Evolutionary conservation across 2,888 invertebrate species (phyloP).

Genomic region (Diloba caeruleocephala): DNA sequence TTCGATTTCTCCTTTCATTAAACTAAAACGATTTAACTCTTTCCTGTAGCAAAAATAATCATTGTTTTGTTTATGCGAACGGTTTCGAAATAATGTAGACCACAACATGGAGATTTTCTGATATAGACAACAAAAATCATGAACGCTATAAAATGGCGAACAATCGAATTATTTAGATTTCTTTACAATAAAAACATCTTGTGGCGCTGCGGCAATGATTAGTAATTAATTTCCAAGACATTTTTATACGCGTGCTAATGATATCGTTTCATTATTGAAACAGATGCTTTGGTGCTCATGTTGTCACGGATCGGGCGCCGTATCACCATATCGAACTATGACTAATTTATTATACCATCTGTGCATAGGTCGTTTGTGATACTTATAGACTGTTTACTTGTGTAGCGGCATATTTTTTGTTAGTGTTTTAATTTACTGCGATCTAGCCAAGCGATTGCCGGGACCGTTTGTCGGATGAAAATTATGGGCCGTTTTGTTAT

Average conservation of each 20-base stretch:
- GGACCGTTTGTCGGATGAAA: conserved; percentile 36
- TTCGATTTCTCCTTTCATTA: background rate
- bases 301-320: conserved; percentile 24
- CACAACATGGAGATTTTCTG: conserved; percentile 39
- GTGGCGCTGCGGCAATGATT: conserved; percentile 29
- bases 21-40: background rate
- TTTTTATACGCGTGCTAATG: conserved; percentile 29
- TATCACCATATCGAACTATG: conserved; percentile 52
- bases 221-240: conserved; percentile 8
- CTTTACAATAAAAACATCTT: conserved; percentile 31
- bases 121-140: conserved; percentile 36
- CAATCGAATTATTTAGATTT: conserved; percentile 38
- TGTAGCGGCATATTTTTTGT: conserved; percentile 57
- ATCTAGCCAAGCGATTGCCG: conserved; percentile 35
- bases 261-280: conserved; percentile 38
- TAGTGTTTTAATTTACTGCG: conserved; percentile 40
- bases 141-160: conserved; percentile 36
- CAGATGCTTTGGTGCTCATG: conserved; percentile 35
- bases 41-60: conserved; percentile 2
- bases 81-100: conserved; percentile 23
- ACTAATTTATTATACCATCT: conserved; percentile 54
- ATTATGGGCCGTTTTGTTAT: conserved; percentile 34
- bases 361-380: conserved; percentile 50
- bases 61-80: conserved; percentile 7
- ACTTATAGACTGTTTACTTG: conserved; percentile 49